Evolutionary conservation across 1,140 invertebrate genomes (phyloP), one percentile per base, ranked within the genome.

Genomic region (Drosophila micromelanica): DNA sequence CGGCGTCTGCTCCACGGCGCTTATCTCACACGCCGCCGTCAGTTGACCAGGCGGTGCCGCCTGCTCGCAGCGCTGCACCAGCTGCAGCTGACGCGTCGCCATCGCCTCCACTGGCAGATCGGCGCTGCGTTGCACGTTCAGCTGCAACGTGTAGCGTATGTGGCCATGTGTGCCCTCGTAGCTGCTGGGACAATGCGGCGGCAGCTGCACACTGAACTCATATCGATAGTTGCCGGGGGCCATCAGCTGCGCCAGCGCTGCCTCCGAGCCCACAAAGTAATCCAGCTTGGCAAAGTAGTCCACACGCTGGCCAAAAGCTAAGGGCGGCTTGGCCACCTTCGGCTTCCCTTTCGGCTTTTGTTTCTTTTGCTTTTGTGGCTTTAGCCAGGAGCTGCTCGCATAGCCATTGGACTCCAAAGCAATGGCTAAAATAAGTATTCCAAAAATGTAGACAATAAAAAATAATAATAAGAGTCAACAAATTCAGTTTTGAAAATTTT

Each of bases 81-180:
- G 72, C 93, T 94, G 30, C 95, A 93, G n/a, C 95, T 94, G 38
- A 93, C 95, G 80, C 94, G 95, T 7, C 93, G 93, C 70, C 87
- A 93, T 92, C 95, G 95, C 49, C 93, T 93, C 76, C 94, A 95
- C 43, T 91, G 93, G 77, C 94, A 94, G 78, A 95, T 79, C 64
- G 93, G 92, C 96, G 95, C 80, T 95, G 94, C 63, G 94, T 94
- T 95, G 96, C 87, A 80, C 27, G 11, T 87, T 64, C 20, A 92
- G 95, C 91, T 95, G 95, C 4, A 96, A 87, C 51, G 93, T 95
- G 84, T 96, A 96, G 12, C 95, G 92, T 52, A 96, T 92, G 74
- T 94, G 93, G 1, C 96, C 96, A 86, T 94, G 93, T 38, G 95
- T 93, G 0, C 95, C 94, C 79, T 96, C 95, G 92, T 95, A 96